A percentile compares a stretch with the other conserved stretches of the same genome.
These are phyloP conservation scores for Morone chrysops DNA, from an alignment of 2,113 vertebrate species.

Conservation along the genomic window DNA sequence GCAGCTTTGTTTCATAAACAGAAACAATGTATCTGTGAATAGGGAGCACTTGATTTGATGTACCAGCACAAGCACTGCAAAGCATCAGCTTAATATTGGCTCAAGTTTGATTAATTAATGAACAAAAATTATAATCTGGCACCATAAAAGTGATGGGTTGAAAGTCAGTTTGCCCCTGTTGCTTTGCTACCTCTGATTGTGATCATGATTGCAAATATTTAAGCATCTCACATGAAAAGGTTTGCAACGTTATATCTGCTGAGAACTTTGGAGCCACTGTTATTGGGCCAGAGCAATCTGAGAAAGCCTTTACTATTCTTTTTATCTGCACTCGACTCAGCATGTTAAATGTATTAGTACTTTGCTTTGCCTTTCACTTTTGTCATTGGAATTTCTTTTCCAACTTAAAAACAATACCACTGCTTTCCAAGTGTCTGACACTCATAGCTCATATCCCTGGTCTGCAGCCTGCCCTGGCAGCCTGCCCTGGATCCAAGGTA, in stretches of 20 bases:
- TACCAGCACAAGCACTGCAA: conserved; percentile 33
- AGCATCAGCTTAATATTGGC: conserved; percentile 20
- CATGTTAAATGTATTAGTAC: neutral
- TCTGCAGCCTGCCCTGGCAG: neutral
- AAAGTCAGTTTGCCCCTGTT: neutral
- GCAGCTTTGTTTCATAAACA: conserved; percentile 36
- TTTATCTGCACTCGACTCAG: too few species aligned
- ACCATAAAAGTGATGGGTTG: conserved; percentile 6
- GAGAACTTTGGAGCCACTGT: neutral
- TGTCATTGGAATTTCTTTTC: neutral
- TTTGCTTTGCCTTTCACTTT: conserved; percentile 9
- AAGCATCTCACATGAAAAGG: neutral
- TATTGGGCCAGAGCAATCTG: neutral
- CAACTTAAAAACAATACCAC: neutral
- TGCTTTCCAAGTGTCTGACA: neutral
- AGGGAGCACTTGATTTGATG: conserved; percentile 27
- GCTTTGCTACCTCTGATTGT: neutral
- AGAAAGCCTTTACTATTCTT: neutral
- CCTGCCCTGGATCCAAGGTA: neutral
- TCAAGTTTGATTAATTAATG: conserved; percentile 36
- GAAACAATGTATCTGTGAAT: neutral
- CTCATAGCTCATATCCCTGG: neutral
- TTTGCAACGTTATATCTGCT: neutral
- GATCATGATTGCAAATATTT: neutral
- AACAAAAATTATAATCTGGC: neutral